These are phyloP conservation scores for Pandion haliaetus DNA, from an alignment of 2,113 vertebrate genomes.

Conservation along the genomic window DNA sequence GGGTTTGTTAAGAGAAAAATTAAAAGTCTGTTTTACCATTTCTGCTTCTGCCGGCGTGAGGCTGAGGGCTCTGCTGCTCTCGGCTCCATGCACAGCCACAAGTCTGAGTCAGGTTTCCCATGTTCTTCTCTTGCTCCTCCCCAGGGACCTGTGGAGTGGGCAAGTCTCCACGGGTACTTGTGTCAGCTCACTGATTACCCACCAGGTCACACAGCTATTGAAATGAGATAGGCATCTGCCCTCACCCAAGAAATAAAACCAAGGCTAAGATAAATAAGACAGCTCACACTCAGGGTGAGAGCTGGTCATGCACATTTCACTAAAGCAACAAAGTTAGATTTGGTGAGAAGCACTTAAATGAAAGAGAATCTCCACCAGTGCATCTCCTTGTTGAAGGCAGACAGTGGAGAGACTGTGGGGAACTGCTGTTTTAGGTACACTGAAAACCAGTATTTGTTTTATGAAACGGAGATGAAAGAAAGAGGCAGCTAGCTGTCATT, in stretches of 20 bases:
- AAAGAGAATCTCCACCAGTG: background rate
- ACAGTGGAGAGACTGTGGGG: background rate
- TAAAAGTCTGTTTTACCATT: background rate
- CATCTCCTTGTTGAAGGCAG: background rate
- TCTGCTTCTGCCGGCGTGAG: background rate
- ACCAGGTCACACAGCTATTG: background rate
- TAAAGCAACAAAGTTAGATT: background rate
- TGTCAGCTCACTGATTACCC: background rate
- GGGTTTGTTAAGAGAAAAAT: background rate
- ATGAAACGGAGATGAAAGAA: background rate
- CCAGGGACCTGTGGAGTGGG: background rate
- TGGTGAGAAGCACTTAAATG: slow-evolving; percentile 21
- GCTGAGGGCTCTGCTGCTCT: background rate
- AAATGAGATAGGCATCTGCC: background rate
- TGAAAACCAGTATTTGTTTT: background rate
- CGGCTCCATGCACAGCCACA: background rate
- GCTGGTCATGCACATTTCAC: background rate
- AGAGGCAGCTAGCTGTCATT: background rate
- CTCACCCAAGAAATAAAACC: background rate
- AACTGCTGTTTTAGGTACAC: background rate
- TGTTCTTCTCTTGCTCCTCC: background rate
- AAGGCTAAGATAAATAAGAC: background rate
- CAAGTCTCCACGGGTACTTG: background rate
- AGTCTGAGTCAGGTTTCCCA: background rate
- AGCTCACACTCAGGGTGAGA: background rate